These are phyloP conservation scores for Brachylomia viminalis DNA, from an alignment of 2,888 invertebrate genomes.

Conservation along the genomic window DNA sequence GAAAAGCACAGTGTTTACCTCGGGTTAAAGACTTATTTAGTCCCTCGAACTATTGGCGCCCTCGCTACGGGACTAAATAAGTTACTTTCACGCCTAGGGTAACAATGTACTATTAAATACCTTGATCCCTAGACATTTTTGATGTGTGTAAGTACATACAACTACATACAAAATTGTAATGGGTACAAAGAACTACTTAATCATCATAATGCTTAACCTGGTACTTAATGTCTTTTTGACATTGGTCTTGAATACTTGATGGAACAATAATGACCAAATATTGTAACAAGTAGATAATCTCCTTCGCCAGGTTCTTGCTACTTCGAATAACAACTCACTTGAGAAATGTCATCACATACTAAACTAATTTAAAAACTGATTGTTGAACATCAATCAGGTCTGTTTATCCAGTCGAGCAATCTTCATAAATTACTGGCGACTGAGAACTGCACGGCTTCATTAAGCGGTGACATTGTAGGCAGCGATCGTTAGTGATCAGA, in stretches of 20 bases:
- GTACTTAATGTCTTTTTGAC: background rate
- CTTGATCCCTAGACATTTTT: too few relatives aligned
- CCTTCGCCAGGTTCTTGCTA: background rate
- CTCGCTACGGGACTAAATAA: too few relatives aligned
- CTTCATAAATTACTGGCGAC: slow-evolving; percentile 28
- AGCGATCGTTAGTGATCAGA: slow-evolving; percentile 23
- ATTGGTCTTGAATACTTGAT: background rate
- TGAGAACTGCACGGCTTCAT: slow-evolving; percentile 32
- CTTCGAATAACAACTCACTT: too few relatives aligned
- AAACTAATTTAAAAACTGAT: background rate
- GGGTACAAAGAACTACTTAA: background rate
- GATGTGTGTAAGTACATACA: too few relatives aligned
- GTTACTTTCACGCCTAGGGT: too few relatives aligned
- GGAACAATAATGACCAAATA: background rate
- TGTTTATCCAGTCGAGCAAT: slow-evolving; percentile 22
- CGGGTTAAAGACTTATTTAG: too few relatives aligned
- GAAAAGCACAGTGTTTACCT: too few relatives aligned
- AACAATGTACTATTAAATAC: too few relatives aligned
- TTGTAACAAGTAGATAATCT: background rate
- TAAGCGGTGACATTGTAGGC: slow-evolving; percentile 35
- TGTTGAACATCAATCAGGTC: slow-evolving; percentile 10
- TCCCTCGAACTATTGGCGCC: too few relatives aligned
- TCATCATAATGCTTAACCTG: background rate
- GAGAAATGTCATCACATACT: background rate
- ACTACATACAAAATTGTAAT: too few relatives aligned